These are phyloP conservation scores for Cyanistes caeruleus DNA, from an alignment of 2,113 vertebrate species.

Conservation along the genomic window DNA sequence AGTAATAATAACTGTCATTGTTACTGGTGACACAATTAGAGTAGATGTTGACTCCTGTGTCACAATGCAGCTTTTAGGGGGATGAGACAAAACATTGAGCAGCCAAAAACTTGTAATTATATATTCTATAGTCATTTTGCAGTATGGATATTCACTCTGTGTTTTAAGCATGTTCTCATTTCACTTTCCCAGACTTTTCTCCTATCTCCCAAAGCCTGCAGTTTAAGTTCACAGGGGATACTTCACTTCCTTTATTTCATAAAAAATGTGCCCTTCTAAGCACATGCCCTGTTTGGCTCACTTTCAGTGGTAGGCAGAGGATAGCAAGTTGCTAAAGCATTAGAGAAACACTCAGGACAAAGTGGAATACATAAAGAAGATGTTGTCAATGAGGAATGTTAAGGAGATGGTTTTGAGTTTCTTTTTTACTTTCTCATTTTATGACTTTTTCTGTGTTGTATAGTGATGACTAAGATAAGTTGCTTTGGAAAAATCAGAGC, in stretches of 20 bases:
- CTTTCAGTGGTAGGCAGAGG: not conserved
- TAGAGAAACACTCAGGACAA: not conserved
- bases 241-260: not conserved
- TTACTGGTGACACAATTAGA: not conserved
- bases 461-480: conserved; percentile 5
- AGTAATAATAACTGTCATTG: conserved; percentile 2
- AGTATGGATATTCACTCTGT: not conserved
- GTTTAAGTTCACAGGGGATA: not conserved
- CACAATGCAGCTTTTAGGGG: conserved; percentile 12
- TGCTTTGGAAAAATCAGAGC: conserved; percentile 39
- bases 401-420: conserved; percentile 25
- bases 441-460: not conserved
- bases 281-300: not conserved
- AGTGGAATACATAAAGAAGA: not conserved
- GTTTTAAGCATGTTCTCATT: not conserved
- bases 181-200: not conserved
- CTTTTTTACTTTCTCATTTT: conserved; percentile 17
- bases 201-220: not conserved
- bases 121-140: not conserved
- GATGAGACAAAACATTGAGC: not conserved
- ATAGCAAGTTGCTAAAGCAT: not conserved
- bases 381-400: not conserved
- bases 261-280: not conserved
- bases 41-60: not conserved
- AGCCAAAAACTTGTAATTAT: not conserved